These are phyloP conservation scores for Cheirogaleus medius DNA, from an alignment of 2,113 vertebrate genomes.

Conservation along the genomic window DNA sequence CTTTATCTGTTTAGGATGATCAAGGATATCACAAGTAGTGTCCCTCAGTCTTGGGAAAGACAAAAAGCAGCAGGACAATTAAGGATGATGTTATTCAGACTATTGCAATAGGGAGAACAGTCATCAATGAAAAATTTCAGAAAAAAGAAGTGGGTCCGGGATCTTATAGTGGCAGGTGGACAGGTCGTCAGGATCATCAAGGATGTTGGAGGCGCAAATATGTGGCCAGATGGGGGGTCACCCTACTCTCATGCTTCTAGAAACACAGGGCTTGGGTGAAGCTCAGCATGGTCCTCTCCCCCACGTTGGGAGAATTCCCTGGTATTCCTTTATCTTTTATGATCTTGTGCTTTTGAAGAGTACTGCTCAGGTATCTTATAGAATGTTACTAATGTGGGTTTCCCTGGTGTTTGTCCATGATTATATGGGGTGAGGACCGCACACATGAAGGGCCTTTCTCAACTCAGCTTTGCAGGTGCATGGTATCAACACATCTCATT, in stretches of 20 bases:
- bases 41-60: not conserved
- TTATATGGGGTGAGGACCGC: not conserved
- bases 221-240: fast-evolving
- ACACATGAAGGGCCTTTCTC: not conserved
- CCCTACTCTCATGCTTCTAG: not conserved
- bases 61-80: not conserved
- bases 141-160: not conserved
- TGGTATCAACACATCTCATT: no score
- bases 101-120: not conserved
- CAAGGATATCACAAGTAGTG: not conserved
- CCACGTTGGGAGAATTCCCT: not conserved
- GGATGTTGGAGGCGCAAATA: no score
- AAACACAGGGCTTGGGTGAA: not conserved
- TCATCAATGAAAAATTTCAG: not conserved
- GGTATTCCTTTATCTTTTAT: no score
- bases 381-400: not conserved
- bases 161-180: not conserved
- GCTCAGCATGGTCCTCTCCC: no score
- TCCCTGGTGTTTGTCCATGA: not conserved
- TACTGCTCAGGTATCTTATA: no score
- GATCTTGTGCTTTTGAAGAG: no score
- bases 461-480: not conserved
- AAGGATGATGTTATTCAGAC: not conserved
- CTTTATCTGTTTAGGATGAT: not conserved
- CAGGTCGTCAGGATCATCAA: not conserved